phyloP scores from a whole-genome alignment of 2,888 invertebrate species.

The Idaea straminata region DNA sequence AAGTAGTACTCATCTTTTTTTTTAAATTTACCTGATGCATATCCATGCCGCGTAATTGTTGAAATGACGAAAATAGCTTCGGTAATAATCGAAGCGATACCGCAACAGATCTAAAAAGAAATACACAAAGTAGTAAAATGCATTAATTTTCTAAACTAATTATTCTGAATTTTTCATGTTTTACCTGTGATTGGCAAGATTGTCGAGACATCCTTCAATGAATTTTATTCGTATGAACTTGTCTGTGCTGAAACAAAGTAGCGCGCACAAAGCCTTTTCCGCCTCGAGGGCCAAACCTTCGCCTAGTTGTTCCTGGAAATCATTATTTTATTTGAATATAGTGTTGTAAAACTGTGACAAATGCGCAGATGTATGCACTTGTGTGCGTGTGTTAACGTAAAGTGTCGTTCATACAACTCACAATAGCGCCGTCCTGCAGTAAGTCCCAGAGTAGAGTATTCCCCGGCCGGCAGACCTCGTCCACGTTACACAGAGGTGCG shows the following conservation, averaged over 20 bases:
- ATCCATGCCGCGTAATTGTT: constrained; percentile 92
- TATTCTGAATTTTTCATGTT: constrained; percentile 11
- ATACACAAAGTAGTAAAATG: constrained; percentile 13
- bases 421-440: constrained; percentile 93
- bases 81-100: constrained; percentile 93
- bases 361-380: neutral
- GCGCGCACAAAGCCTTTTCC: constrained; percentile 93
- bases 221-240: constrained; percentile 95
- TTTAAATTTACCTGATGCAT: constrained; percentile 83
- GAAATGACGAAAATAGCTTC: constrained; percentile 94
- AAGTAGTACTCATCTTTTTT: no score
- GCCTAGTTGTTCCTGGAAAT: constrained; percentile 86
- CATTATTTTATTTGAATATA: neutral
- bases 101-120: constrained; percentile 86
- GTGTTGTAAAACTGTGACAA: no score
- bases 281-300: constrained; percentile 96
- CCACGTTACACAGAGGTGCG: constrained; percentile 76
- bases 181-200: constrained; percentile 90
- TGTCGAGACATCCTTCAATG: constrained; percentile 95
- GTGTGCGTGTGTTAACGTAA: neutral
- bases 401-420: constrained; percentile 68
- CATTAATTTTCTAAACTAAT: neutral
- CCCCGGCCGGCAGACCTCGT: constrained; percentile 93
- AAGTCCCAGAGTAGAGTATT: constrained; percentile 97
- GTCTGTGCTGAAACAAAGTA: constrained; percentile 94